Evolutionary conservation across 2,888 invertebrate species (phyloP).

Genomic region (Anthoptus insignis): DNA sequence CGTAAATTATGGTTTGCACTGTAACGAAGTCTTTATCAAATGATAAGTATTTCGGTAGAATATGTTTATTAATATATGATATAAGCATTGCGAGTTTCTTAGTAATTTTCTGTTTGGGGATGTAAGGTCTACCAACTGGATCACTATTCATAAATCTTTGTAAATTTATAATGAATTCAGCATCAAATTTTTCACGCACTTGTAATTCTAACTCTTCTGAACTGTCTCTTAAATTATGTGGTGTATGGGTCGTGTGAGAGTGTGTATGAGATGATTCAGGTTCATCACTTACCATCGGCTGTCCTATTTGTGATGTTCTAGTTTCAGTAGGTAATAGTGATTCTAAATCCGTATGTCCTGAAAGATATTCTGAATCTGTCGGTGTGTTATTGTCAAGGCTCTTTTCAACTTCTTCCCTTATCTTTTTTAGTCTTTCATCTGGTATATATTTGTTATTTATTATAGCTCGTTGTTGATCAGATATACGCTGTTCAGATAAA

Average conservation of each 20-base stretch:
- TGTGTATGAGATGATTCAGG: too few relatives aligned
- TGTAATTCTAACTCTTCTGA: too few relatives aligned
- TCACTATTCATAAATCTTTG: not conserved
- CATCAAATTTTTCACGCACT: too few relatives aligned
- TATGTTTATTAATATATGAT: constrained; percentile 21
- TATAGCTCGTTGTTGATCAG: constrained; percentile 40
- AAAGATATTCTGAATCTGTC: not conserved
- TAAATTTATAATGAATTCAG: not conserved
- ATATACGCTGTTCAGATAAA: constrained; percentile 39
- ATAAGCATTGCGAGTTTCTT: constrained; percentile 5
- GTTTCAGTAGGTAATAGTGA: too few relatives aligned
- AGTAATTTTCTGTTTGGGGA: constrained; percentile 30
- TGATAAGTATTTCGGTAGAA: constrained; percentile 15
- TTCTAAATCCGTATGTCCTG: too few relatives aligned
- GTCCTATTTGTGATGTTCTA: too few relatives aligned
- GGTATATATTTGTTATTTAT: constrained; percentile 35
- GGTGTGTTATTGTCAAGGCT: not conserved
- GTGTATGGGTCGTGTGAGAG: too few relatives aligned
- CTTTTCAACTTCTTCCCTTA: constrained; percentile 7
- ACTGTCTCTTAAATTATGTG: too few relatives aligned
- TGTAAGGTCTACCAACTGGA: constrained; percentile 15
- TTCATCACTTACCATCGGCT: too few relatives aligned
- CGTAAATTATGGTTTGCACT: too few relatives aligned
- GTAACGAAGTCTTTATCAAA: too few relatives aligned
- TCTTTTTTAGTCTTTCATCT: constrained; percentile 12